Conservation (phyloP, 2,113 vertebrate species). For the Tor tambroides region DNA sequence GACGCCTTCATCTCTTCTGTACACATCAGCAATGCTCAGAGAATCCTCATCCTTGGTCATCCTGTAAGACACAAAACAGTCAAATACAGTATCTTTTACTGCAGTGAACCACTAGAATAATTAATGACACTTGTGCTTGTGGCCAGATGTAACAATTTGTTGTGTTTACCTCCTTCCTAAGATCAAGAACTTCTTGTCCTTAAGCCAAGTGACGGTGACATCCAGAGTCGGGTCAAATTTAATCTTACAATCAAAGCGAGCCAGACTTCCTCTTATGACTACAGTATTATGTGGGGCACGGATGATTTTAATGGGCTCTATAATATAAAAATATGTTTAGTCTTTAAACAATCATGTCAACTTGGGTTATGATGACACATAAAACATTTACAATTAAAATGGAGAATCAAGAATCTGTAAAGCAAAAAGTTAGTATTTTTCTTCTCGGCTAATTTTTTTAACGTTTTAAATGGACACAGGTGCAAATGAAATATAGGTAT, state of each 20-base stretch:
- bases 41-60: constrained; percentile 90
- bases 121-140: neutral
- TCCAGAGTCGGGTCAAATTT: constrained; percentile 83
- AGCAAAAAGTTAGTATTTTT: neutral
- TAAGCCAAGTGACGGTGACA: constrained; percentile 86
- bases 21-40: constrained; percentile 85
- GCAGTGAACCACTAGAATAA: neutral
- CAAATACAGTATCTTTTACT: neutral
- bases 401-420: neutral
- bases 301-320: constrained; percentile 91
- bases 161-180: constrained; percentile 75
- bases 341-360: neutral
- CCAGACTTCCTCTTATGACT: constrained; percentile 81
- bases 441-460: neutral
- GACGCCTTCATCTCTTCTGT: constrained; percentile 87
- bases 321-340: constrained; percentile 14
- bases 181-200: constrained; percentile 80
- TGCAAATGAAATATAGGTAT: neutral
- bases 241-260: constrained; percentile 84
- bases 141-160: neutral
- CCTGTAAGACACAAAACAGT: constrained; percentile 67
- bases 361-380: neutral
- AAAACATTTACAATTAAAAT: neutral
- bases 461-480: neutral
- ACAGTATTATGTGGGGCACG: constrained; percentile 85